These are phyloP conservation scores for Pachypsylla venusta DNA, from an alignment of 1,140 invertebrate species.

Conservation along the genomic window DNA sequence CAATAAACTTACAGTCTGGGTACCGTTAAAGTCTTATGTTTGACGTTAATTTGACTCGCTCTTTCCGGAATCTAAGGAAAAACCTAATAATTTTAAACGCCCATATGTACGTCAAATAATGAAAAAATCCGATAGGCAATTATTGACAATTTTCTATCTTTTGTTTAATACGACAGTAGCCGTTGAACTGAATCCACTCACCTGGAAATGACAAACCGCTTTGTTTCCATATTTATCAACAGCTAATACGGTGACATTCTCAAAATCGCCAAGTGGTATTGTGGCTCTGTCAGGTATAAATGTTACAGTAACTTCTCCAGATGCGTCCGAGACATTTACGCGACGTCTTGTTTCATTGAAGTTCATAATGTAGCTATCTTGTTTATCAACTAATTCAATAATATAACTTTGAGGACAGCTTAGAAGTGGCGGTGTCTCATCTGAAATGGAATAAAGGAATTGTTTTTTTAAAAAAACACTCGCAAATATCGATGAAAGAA, in stretches of 20 bases:
- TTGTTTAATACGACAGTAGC: no score
- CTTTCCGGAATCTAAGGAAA: no score
- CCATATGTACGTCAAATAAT: no score
- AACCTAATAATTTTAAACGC: no score
- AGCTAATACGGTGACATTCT: constrained; percentile 87
- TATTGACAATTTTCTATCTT: no score
- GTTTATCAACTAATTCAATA: constrained; percentile 75
- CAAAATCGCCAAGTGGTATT: constrained; percentile 77
- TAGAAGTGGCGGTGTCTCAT: constrained; percentile 82
- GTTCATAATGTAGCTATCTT: constrained; percentile 78
- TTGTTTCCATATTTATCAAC: constrained; percentile 78
- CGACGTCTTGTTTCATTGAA: constrained; percentile 79
- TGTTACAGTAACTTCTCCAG: constrained; percentile 66
- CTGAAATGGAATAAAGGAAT: constrained; percentile 31
- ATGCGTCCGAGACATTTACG: constrained; percentile 77
- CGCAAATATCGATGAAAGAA: not conserved
- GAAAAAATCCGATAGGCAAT: no score
- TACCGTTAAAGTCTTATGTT: no score
- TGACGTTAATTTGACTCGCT: no score
- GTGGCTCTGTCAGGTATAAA: constrained; percentile 74
- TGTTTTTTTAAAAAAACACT: no score
- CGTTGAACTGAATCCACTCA: constrained; percentile 31
- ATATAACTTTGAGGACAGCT: constrained; percentile 93
- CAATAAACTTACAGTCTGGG: no score
- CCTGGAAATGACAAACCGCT: constrained; percentile 87